Base-by-base conservation (phyloP, 2,797 vertebrate genomes). In the Anas bernieri region DNA sequence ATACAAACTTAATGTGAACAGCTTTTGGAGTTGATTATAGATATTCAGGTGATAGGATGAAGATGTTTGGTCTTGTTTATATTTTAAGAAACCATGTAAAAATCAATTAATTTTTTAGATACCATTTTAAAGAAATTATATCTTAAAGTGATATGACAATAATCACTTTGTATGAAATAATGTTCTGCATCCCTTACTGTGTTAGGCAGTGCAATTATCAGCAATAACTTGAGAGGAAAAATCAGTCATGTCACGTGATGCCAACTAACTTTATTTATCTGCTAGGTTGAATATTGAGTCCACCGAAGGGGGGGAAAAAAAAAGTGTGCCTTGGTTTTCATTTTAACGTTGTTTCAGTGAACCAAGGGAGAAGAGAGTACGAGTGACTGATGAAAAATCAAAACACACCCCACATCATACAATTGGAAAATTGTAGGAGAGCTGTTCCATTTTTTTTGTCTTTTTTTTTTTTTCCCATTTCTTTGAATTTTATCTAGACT, bases 21-120 rank as follows among this genome's bases (percentile, higher is more conserved):
- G 70, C 41, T 81, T 46, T 86, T 94, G 31, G 30, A 52, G 15
- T 79, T 91, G 78, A 73, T 84, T 66, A 35, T 46, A 77, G 30
- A 31, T 30, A 45, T 72, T 78, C 26, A 76, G 52, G 12, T 61
- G n/a, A 23, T 59, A 75, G 62, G 41, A 59, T 70, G 86, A 86
- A 50, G 54, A 18, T 92, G 23, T 15, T 48, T 1, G 0, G 43
- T 67, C 55, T 77, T 77, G 17, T 39, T 84, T 68, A 14, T 43
- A 59, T 93, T 68, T 83, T 95, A 88, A 76, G 64, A 89, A 83
- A 31, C 21, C 69, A 5, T 45, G 43, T 72, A 88, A 92, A 83
- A 90, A 67, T 7, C 1, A 26, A 52, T 52, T 26, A 35, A 1
- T 0, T 37, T 74, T 82, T 86, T 35, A 61, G 33, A 88, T 75